Evolutionary conservation across 2,888 invertebrate genomes (phyloP).

Genomic region (Lymantria dispar): DNA sequence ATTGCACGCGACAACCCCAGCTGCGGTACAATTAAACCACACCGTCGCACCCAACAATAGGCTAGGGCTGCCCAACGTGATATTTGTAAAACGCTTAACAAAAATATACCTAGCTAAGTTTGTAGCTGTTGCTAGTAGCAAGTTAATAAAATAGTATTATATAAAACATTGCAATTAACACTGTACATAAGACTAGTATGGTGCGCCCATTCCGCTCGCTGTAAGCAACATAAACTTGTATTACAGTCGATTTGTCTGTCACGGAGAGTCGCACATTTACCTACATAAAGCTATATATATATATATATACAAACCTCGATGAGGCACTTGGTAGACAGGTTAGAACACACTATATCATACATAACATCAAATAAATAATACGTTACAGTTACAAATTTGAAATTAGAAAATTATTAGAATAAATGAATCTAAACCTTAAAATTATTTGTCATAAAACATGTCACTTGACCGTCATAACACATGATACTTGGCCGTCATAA

Average conservation of each 20-base stretch:
- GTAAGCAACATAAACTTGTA: constrained; percentile 9
- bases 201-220: constrained; percentile 24
- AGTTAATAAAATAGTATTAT: constrained; percentile 65
- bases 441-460: too few species aligned
- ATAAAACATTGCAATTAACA: constrained; percentile 68
- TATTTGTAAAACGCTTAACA: constrained; percentile 64
- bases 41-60: constrained; percentile 1
- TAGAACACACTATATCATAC: neutral
- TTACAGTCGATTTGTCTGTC: constrained; percentile 6
- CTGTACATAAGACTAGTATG: constrained; percentile 65
- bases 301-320: constrained; percentile 63
- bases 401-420: too few species aligned
- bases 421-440: too few species aligned
- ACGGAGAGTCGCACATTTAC: constrained; percentile 64
- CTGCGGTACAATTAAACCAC: neutral
- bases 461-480: too few species aligned
- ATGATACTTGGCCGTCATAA: too few species aligned
- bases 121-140: constrained; percentile 49
- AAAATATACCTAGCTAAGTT: constrained; percentile 71
- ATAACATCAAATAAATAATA: neutral
- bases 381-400: too few species aligned
- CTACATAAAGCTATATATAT: constrained; percentile 69
- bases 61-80: constrained; percentile 16
- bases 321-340: constrained; percentile 64
- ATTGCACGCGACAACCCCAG: constrained; percentile 17